These are phyloP conservation scores for Garrulus glandarius DNA, from an alignment of 2,797 vertebrate species.

Conservation along the genomic window DNA sequence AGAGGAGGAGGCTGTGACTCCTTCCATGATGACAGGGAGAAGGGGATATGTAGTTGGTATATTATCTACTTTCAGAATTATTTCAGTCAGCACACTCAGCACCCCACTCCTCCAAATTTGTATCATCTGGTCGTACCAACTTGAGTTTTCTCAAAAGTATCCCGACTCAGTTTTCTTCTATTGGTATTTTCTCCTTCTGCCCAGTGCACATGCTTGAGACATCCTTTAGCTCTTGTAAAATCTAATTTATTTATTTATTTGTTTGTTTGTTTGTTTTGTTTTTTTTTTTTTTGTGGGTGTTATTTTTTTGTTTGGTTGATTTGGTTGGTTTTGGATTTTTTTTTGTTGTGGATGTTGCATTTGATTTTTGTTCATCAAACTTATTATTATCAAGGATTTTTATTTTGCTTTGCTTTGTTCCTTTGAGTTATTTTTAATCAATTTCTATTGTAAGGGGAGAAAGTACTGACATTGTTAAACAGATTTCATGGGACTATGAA, in stretches of 20 bases:
- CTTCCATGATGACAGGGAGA: neutral
- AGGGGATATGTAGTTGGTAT: neutral
- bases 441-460: neutral
- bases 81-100: neutral
- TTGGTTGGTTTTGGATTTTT: fast-evolving
- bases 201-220: neutral
- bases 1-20: neutral
- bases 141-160: neutral
- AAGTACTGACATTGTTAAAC: neutral
- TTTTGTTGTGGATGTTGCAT: too few species aligned
- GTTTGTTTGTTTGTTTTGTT: too few species aligned
- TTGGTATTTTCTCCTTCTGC: neutral
- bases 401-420: neutral
- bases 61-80: neutral
- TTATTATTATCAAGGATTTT: neutral
- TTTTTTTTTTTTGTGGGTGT: fast-evolving
- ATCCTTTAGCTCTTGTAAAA: neutral
- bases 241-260: too few species aligned
- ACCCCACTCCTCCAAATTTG: neutral
- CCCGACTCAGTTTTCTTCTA: neutral
- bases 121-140: neutral
- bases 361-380: neutral
- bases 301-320: too few species aligned
- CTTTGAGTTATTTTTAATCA: neutral
- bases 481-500: neutral